Conservation (phyloP, 2,888 invertebrate species). For the Pycnomerus fuliginosus region DNA sequence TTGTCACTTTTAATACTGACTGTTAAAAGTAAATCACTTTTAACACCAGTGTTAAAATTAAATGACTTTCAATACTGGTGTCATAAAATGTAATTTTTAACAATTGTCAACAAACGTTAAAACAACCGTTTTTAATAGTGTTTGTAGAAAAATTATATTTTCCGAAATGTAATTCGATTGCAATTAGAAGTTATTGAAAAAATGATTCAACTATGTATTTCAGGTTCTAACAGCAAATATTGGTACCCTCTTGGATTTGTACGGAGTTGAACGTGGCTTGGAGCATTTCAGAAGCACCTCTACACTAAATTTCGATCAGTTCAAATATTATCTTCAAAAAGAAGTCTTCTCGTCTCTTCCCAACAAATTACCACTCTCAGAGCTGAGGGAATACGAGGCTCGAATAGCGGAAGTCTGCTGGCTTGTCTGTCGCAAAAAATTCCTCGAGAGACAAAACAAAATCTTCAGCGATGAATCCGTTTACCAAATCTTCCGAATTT, state of each 20-base stretch:
- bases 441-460: constrained; percentile 60
- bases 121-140: too few relatives aligned
- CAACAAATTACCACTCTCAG: constrained; percentile 59
- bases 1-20: too few relatives aligned
- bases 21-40: too few relatives aligned
- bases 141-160: not conserved
- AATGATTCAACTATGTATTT: constrained; percentile 28
- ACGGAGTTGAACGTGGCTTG: constrained; percentile 76
- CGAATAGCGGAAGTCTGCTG: constrained; percentile 78
- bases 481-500: constrained; percentile 74
- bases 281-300: constrained; percentile 73
- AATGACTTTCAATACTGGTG: too few relatives aligned
- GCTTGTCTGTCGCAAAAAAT: constrained; percentile 72
- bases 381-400: constrained; percentile 62
- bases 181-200: not conserved
- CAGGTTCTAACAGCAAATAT: constrained; percentile 82
- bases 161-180: too few relatives aligned
- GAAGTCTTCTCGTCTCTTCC: constrained; percentile 72
- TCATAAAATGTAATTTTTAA: too few relatives aligned
- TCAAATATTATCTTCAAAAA: constrained; percentile 70
- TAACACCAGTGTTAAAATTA: too few relatives aligned
- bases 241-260: constrained; percentile 73
- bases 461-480: constrained; percentile 66
- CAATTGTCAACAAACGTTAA: too few relatives aligned
- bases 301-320: constrained; percentile 72